Conservation (phyloP, 2,113 vertebrate species). For the Apaloderma vittatum region DNA sequence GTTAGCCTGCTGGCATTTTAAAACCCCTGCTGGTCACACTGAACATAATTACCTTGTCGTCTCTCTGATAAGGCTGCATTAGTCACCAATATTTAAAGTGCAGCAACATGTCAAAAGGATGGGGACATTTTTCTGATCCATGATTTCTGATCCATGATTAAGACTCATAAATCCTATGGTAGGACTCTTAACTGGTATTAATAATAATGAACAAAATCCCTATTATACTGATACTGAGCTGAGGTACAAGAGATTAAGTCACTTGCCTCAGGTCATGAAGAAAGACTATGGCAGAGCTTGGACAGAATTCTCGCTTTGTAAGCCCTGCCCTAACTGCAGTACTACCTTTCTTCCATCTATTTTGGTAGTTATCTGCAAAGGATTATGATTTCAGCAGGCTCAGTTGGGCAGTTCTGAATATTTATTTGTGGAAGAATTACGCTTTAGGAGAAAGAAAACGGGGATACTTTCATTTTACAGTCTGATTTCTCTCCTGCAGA, state of each 20-base stretch:
- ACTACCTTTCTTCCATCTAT: conserved; percentile 6
- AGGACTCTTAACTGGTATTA: conserved; percentile 34
- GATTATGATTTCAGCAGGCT: conserved; percentile 26
- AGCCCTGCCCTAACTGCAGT: neutral
- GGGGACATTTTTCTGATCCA: conserved; percentile 29
- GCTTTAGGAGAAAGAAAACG: conserved; percentile 30
- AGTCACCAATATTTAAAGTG: neutral
- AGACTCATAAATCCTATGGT: conserved; percentile 18
- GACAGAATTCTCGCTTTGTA: conserved; percentile 1
- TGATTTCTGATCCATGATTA: conserved; percentile 46
- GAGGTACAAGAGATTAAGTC: conserved; percentile 37
- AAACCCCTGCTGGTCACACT: rapidly evolving
- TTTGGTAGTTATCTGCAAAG: conserved; percentile 30
- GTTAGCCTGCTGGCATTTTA: neutral
- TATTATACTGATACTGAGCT: conserved; percentile 7
- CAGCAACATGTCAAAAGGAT: conserved; percentile 18
- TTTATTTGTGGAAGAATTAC: conserved; percentile 56
- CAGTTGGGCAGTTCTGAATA: conserved; percentile 15
- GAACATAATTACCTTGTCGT: neutral
- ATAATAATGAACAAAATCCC: conserved; percentile 45
- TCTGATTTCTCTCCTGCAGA: conserved; percentile 10
- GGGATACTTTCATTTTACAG: neutral
- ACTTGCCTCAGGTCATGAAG: conserved; percentile 29
- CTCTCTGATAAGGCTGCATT: neutral
- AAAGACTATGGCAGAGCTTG: neutral